Percentiles rank a stretch among this genome's conserved stretches.
Evolutionary conservation across 2,797 vertebrate species (phyloP).

Genomic region (Silurus lanzhouensis): DNA sequence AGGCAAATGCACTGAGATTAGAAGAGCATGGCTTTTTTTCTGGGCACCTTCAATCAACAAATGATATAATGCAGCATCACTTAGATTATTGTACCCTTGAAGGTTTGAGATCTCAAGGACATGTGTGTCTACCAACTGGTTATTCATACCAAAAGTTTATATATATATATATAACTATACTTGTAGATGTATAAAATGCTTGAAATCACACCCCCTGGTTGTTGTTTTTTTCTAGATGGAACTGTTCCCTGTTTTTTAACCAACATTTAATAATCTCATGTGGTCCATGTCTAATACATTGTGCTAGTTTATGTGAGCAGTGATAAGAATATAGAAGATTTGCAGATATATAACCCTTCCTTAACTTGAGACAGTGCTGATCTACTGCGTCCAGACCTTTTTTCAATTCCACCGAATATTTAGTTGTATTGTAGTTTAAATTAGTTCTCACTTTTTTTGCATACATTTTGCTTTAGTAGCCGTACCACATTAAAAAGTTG

Average conservation of each 20-base stretch:
- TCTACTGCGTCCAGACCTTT: not conserved
- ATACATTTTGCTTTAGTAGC: not conserved
- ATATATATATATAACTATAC: too few relatives aligned
- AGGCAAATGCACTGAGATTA: slow-evolving; percentile 5
- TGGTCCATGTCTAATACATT: not conserved
- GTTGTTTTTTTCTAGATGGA: not conserved
- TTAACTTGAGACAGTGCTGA: not conserved
- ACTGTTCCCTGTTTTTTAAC: not conserved
- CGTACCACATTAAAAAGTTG: not conserved
- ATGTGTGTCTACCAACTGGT: not conserved
- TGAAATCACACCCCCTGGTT: not conserved
- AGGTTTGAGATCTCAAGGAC: not conserved
- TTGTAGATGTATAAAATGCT: not conserved
- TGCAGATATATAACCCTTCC: not conserved
- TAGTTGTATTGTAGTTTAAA: not conserved
- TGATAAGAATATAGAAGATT: not conserved
- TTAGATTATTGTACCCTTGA: not conserved
- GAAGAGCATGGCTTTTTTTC: not conserved
- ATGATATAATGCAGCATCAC: not conserved
- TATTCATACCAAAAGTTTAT: not conserved
- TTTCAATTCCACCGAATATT: not conserved
- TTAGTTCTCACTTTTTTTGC: too few relatives aligned
- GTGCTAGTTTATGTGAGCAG: not conserved
- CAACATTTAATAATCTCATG: not conserved
- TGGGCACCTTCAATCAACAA: not conserved